Base-by-base conservation (phyloP, 30 jellyfish, hydroid and myxozoan genomes). In the Rhopilema esculentum region DNA sequence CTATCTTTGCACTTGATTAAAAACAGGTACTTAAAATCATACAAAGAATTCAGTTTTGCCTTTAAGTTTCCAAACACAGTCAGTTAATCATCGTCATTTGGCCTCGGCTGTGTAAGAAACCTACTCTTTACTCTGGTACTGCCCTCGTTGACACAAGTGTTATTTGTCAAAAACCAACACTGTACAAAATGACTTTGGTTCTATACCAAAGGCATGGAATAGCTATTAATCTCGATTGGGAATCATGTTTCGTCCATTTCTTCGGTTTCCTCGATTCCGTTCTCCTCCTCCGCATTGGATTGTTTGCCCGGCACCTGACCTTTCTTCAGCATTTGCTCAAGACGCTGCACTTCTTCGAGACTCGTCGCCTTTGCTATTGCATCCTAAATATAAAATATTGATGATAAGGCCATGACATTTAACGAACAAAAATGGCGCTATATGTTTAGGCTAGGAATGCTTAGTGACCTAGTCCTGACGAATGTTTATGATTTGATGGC, bases 301-400 rank as follows among this genome's bases (percentile, higher is more conserved):
- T 92, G 84, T 50, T 80, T 84, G 49, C 98, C 98, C 16, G 98
- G 98, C 30, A 93, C 82, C n/a, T 93, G 96, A 16, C 97, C 98
- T 61, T 80, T 93, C 74, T 89, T 92, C 22, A 93, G 85, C 89
- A 88, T 49, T 76, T 80, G 95, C 64, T 93, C 98, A 32, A 93
- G 75, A 16, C 95, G 91, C 49, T 93, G 96, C n/a, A 93, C 97
- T 69, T 93, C 98, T 63, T 93, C 98, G 2, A 93, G 94, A 25
- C 97, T 93, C 65, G 90, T 75, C 7, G 98, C 98, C 19, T 93
- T 89, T 1, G 94, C 86, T 57, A 93, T 93, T 49, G 98, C 98
- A 40, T 70, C 96, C 98, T 93, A 51, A 50, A 82, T 74, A 19
- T 24, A 21, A 73, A 48, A n/a, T n/a, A n/a, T n/a, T n/a, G n/a